Base-by-base conservation (phyloP, 1,140 invertebrate genomes). In the Coptotermes formosanus region DNA sequence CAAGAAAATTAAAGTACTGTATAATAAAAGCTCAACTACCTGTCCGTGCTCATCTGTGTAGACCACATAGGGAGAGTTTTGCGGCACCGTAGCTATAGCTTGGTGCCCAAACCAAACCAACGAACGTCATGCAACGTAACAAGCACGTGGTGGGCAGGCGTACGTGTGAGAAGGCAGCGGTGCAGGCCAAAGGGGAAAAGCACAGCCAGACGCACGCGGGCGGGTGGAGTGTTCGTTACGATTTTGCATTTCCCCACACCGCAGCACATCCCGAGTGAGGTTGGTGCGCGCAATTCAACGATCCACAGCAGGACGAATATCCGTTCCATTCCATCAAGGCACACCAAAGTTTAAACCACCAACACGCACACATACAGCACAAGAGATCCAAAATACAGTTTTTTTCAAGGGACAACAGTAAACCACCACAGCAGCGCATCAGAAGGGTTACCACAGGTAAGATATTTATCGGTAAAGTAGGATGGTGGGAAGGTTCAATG, bases 31-130 rank as follows among this genome's bases (percentile, higher is more conserved):
- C 55, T 52, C 85, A 88, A 93, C 92, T 97, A 98, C 97, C 97
- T 98, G 97, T 94, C 96, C 96, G 93, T 96, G 96, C 92, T 96
- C 96, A 93, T 97, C 97, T 94, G 96, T 97, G 95, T 97, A 98
- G 93, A 97, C 95, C 93, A 98, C 96, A 94, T 95, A 97, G 92
- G 96, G 95, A 93, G 96, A 96, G 93, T 97, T 97, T 94, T 93
- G 92, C 91, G 96, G 94, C 91, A 96, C 93, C 93, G 92, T 91
- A 91, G 91, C 91, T 55, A 69, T 44, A 84, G 64, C 82, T 83
- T 69, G 59, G 86, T 83, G 82, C 82, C 83, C 86, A 30, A 84
- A 86, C 82, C 86, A 30, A 86, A 86, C 86, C 59, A 86, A 48
- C 69, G 81, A 86, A 86, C 86, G 38, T 69, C 85, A 86, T 86